Conservation (phyloP, 2,797 vertebrate genomes). For the Manis pentadactyla region DNA sequence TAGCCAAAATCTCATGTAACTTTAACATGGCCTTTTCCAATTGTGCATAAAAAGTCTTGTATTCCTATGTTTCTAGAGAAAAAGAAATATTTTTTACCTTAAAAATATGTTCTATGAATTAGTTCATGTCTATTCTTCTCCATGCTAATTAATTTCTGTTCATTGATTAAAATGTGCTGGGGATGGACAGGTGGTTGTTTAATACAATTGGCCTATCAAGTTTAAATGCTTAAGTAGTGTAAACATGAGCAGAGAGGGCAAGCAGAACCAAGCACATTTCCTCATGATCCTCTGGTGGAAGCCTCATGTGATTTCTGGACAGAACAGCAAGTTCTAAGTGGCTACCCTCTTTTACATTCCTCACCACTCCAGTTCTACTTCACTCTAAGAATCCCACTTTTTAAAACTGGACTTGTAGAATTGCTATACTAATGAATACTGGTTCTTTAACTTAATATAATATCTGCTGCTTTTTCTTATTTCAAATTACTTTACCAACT, state of each 20-base stretch:
- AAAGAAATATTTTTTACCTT: neutral
- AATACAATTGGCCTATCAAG: neutral
- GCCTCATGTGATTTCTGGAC: neutral
- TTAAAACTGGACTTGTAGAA: neutral
- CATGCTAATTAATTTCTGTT: neutral
- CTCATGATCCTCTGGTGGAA: neutral
- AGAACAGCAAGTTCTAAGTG: neutral
- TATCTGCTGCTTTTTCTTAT: neutral
- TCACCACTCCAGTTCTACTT: neutral
- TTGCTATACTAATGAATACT: neutral
- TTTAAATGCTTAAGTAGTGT: neutral
- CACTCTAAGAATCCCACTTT: neutral
- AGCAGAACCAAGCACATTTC: neutral
- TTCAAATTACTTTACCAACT: neutral
- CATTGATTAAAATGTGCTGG: conserved; percentile 40
- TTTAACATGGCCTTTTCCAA: conserved; percentile 16
- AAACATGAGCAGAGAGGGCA: neutral
- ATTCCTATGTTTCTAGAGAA: neutral
- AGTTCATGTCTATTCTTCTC: neutral
- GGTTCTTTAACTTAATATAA: neutral
- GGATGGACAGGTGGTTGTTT: neutral
- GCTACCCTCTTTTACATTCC: neutral
- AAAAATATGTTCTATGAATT: conserved; percentile 4
- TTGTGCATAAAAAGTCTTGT: neutral
- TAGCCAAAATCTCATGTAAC: neutral